These are phyloP conservation scores for Synanthedon vespiformis DNA, from an alignment of 2,888 invertebrate genomes.

Conservation along the genomic window DNA sequence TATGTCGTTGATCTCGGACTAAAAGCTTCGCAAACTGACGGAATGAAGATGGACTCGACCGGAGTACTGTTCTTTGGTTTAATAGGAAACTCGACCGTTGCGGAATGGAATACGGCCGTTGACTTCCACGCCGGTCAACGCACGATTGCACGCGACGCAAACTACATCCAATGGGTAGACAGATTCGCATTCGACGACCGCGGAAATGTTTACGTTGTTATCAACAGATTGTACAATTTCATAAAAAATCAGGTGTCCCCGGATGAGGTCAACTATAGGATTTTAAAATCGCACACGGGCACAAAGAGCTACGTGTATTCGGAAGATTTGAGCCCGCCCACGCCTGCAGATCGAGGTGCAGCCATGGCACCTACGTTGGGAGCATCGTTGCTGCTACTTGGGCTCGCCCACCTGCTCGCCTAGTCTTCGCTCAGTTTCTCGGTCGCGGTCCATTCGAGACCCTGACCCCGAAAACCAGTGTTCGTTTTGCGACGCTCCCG, in stretches of 20 bases:
- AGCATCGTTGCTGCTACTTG: constrained; percentile 36
- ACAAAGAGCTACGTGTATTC: constrained; percentile 75
- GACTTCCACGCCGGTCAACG: constrained; percentile 72
- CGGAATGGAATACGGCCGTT: constrained; percentile 75
- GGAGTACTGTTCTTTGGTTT: constrained; percentile 79
- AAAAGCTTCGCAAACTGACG: constrained; percentile 77
- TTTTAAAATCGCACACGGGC: constrained; percentile 72
- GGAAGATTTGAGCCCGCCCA: constrained; percentile 31
- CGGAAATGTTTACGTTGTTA: constrained; percentile 75
- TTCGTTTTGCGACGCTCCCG: constrained; percentile 28
- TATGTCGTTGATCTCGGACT: constrained; percentile 71
- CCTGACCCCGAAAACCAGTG: constrained; percentile 31
- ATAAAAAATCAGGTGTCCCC: constrained; percentile 71
- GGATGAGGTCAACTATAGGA: constrained; percentile 75
- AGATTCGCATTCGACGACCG: constrained; percentile 76
- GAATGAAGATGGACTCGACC: constrained; percentile 80
- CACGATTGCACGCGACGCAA: constrained; percentile 75
- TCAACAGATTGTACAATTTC: constrained; percentile 78
- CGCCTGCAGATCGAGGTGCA: constrained; percentile 20
- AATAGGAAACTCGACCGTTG: constrained; percentile 76
- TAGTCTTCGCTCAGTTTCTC: constrained; percentile 25
- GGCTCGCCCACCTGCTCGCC: constrained; percentile 47
- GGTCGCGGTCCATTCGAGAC: constrained; percentile 16
- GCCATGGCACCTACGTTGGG: constrained; percentile 33
- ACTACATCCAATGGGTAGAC: constrained; percentile 80